phyloP scores from a whole-genome alignment of 2,888 invertebrate genomes.

The Ptychoptera contaminata region DNA sequence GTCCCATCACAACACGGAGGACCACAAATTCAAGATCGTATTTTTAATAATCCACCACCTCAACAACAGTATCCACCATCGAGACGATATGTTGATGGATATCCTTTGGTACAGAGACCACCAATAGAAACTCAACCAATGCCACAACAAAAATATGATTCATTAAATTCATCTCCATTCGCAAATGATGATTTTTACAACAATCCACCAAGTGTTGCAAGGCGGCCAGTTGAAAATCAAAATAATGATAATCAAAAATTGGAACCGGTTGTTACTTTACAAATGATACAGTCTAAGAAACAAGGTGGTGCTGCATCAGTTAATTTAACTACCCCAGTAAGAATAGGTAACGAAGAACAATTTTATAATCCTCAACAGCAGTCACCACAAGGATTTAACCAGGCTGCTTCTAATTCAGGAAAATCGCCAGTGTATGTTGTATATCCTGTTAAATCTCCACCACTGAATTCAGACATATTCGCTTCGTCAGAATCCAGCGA shows the following conservation, averaged over 20 bases:
- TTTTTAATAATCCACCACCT: slow-evolving; percentile 9
- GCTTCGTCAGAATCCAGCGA: slow-evolving; percentile 24
- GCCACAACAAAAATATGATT: background rate
- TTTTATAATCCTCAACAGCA: background rate
- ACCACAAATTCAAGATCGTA: slow-evolving; percentile 1
- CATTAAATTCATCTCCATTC: slow-evolving; percentile 16
- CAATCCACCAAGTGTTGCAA: slow-evolving; percentile 34
- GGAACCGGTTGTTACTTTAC: slow-evolving; percentile 44
- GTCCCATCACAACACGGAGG: slow-evolving; percentile 14
- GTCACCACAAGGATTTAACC: slow-evolving; percentile 9
- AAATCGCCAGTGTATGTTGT: slow-evolving; percentile 38
- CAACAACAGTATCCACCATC: slow-evolving; percentile 11
- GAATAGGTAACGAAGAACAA: too few species aligned
- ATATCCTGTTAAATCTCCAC: slow-evolving; percentile 38
- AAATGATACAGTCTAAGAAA: slow-evolving; percentile 48
- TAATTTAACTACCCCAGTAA: too few species aligned
- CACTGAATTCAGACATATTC: slow-evolving; percentile 33
- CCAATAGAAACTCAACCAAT: slow-evolving; percentile 4
- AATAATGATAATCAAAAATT: slow-evolving; percentile 17
- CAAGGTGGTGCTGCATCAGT: slow-evolving; percentile 15
- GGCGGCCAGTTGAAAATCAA: slow-evolving; percentile 21
- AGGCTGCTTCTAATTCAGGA: background rate
- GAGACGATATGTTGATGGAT: slow-evolving; percentile 15
- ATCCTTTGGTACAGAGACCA: slow-evolving; percentile 19
- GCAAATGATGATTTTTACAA: slow-evolving; percentile 24